A percentile compares a stretch with the other conserved stretches of the same genome.
Conservation (phyloP, 2,797 vertebrate species). For the Linurgus olivaceus region DNA sequence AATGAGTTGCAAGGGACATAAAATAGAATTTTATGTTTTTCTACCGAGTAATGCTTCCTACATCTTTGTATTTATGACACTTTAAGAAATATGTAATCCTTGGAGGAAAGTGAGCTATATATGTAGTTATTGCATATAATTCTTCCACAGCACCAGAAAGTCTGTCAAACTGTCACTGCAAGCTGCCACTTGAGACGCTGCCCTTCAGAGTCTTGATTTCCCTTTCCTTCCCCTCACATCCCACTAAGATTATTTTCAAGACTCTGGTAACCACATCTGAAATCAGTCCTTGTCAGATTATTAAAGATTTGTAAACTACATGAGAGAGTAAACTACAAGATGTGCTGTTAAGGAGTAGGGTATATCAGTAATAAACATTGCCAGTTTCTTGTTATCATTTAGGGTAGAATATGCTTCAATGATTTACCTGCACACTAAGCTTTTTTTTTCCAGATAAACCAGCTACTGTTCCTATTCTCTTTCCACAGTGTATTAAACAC, state of each 20-base stretch:
- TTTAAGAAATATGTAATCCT: constrained; percentile 64
- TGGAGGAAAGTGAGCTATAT: constrained; percentile 22
- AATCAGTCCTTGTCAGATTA: constrained; percentile 57
- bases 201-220: constrained; percentile 54
- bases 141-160: constrained; percentile 54
- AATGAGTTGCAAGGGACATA: constrained; percentile 60
- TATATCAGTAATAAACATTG: background rate
- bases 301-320: constrained; percentile 48
- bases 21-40: constrained; percentile 64
- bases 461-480: background rate
- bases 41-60: constrained; percentile 47
- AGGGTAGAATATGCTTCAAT: background rate
- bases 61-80: constrained; percentile 68
- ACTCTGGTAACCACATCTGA: constrained; percentile 30
- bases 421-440: constrained; percentile 13
- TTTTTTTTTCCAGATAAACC: background rate
- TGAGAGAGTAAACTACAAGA: constrained; percentile 21
- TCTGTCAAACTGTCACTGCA: constrained; percentile 67
- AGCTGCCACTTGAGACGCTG: constrained; percentile 64
- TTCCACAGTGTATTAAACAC: background rate
- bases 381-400: constrained; percentile 23
- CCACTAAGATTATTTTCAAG: constrained; percentile 59
- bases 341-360: constrained; percentile 31
- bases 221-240: background rate
- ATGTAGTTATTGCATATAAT: constrained; percentile 34